Conservation (phyloP, 2,888 invertebrate species). For the Apotomis capreana region DNA sequence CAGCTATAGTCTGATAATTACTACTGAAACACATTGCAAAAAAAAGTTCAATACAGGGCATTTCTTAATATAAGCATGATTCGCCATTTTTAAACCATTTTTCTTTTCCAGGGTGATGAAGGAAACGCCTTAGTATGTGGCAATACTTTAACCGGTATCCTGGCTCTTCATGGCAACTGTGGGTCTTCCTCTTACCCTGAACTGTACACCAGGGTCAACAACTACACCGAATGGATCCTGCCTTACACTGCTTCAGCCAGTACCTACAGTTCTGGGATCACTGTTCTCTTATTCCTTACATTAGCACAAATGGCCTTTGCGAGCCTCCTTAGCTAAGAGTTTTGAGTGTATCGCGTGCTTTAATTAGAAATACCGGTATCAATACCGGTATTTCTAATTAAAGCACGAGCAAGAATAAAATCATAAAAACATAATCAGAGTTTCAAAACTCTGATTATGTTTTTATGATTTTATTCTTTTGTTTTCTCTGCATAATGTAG, state of each 20-base stretch:
- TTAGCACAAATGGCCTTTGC: slow-evolving; percentile 48
- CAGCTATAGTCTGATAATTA: too few relatives aligned
- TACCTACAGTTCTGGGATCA: slow-evolving; percentile 53
- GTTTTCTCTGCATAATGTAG: slow-evolving; percentile 9
- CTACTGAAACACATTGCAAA: too few relatives aligned
- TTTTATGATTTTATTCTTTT: background rate
- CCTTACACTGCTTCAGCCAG: slow-evolving; percentile 53
- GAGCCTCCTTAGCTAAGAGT: slow-evolving; percentile 34
- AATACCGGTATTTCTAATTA: too few relatives aligned
- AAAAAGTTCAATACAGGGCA: too few relatives aligned
- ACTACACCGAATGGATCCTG: slow-evolving; percentile 61
- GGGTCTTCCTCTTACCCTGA: slow-evolving; percentile 54
- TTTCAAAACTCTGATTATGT: slow-evolving; percentile 4
- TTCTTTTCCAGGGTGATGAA: slow-evolving; percentile 55
- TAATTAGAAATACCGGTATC: background rate
- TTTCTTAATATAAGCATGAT: too few relatives aligned
- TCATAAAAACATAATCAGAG: too few relatives aligned
- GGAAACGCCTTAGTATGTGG: slow-evolving; percentile 60
- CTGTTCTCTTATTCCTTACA: slow-evolving; percentile 50
- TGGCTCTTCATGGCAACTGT: slow-evolving; percentile 54
- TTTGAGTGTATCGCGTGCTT: background rate
- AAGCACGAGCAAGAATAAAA: too few relatives aligned
- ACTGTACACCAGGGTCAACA: slow-evolving; percentile 60
- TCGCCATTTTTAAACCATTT: background rate
- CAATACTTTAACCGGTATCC: slow-evolving; percentile 57